phyloP scores from a whole-genome alignment of 1,140 invertebrate genomes.

The Camponotus floridanus region DNA sequence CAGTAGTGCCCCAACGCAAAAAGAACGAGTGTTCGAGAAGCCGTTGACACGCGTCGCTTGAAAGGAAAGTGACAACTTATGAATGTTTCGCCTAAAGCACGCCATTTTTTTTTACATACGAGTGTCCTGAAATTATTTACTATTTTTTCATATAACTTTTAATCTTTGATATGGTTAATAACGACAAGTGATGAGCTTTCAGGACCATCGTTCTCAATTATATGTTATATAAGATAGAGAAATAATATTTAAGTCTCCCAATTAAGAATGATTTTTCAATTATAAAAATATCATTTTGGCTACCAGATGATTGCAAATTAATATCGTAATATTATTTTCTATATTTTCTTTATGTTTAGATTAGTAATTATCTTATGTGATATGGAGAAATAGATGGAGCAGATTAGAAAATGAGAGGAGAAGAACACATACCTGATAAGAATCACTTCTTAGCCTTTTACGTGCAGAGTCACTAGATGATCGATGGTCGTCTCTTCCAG shows the following conservation, averaged over 20 bases:
- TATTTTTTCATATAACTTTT: constrained; percentile 29
- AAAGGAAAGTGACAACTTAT: constrained; percentile 85
- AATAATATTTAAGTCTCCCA: constrained; percentile 29
- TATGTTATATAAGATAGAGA: constrained; percentile 58
- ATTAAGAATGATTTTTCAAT: background rate
- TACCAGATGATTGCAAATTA: constrained; percentile 1
- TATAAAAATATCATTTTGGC: constrained; percentile 12
- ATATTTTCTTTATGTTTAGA: background rate
- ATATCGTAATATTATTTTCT: constrained; percentile 3
- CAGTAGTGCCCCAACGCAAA: constrained; percentile 83
- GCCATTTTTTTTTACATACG: constrained; percentile 68
- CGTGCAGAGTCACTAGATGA: constrained; percentile 81
- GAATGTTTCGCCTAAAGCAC: constrained; percentile 76
- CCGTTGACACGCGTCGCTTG: constrained; percentile 83
- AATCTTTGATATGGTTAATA: constrained; percentile 28
- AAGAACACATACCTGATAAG: constrained; percentile 82
- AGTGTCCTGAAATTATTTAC: constrained; percentile 71
- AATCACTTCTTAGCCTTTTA: constrained; percentile 83
- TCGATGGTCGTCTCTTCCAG: constrained; percentile 81
- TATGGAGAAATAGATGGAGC: background rate
- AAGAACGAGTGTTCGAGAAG: constrained; percentile 84
- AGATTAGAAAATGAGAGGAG: background rate
- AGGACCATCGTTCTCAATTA: constrained; percentile 73
- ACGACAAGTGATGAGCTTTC: constrained; percentile 58
- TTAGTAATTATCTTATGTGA: constrained; percentile 38